A percentile compares a stretch with the other conserved stretches of the same genome.
Evolutionary conservation across 2,888 invertebrate genomes (phyloP).

Genomic region (Erebia palarica): DNA sequence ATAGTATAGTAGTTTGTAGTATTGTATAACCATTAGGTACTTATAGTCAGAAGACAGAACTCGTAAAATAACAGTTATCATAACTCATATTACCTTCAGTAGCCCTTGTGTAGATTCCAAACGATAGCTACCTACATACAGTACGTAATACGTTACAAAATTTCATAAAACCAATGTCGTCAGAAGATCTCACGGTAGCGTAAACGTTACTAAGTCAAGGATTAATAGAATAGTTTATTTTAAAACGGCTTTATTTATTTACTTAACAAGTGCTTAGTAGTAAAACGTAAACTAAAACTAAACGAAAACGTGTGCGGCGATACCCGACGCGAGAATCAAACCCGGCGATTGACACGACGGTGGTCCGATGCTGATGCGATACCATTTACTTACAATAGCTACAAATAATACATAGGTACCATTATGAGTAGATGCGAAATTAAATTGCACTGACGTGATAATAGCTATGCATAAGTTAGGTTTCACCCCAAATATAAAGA

Average conservation of each 20-base stretch:
- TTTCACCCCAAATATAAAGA: too few relatives aligned
- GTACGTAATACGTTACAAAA: background rate
- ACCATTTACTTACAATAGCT: background rate
- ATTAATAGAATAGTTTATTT: constrained; percentile 75
- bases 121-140: background rate
- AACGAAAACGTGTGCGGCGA: constrained; percentile 43
- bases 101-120: background rate
- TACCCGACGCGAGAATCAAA: constrained; percentile 57
- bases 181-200: constrained; percentile 65
- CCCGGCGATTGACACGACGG: constrained; percentile 47
- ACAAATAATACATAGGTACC: too few relatives aligned
- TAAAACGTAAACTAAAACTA: constrained; percentile 65
- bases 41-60: too few relatives aligned
- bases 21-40: too few relatives aligned
- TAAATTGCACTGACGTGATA: too few relatives aligned
- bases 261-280: constrained; percentile 78
- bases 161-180: constrained; percentile 38
- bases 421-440: too few relatives aligned
- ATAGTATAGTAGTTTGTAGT: too few relatives aligned
- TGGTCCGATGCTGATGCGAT: constrained; percentile 11
- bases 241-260: constrained; percentile 77
- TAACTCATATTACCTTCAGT: too few relatives aligned
- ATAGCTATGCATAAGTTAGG: too few relatives aligned
- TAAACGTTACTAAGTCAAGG: constrained; percentile 73
- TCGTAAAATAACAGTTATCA: too few relatives aligned